Base-by-base conservation (phyloP, 2,797 vertebrate genomes). In the Micromesistius poutassou region DNA sequence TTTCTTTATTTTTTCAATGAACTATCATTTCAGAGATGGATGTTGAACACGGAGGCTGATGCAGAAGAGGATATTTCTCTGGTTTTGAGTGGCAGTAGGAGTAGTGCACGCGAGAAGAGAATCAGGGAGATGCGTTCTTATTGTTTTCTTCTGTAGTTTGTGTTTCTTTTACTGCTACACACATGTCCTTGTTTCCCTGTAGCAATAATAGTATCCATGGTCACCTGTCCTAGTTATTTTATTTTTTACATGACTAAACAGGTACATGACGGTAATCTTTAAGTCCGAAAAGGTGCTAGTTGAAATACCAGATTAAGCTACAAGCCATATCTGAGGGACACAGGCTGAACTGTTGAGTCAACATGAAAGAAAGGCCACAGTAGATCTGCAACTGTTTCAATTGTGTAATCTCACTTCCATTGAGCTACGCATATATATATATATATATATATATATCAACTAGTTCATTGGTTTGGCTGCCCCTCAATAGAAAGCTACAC, bases 171-270 rank as follows among this genome's bases (percentile, higher is more conserved):
- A 74, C 38, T n/a, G 19, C 50, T 36, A 28, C 73, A 75, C 76
- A 76, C 62, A 55, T 62, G 14, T 78, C 72, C 66, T 0, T 70
- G 82, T 84, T 87, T 70, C 55, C 72, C 79, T 73, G 81, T 87
- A 92, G 90, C 89, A 93, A 91, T 87, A 91, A 89, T 84, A 86
- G 86, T 84, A 87, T 89, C 81, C 73, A 84, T 84, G 84, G 87
- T 82, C 62, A 68, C 62, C 62, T 68, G 25, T 68, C 25, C n/a
- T 68, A 8, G 62, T 68, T 68, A n/a, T 62, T 25, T n/a, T 1
- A 28, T 62, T 62, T 25, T n/a, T n/a, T 62, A 28, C 62, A 68
- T 9, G 10, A 13, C n/a, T 68, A 25, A 68, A 68, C 62, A 16
- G 62, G 62, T 71, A 30, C 70, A 33, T 77, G 10, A 74, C 46